Evolutionary conservation across 2,888 invertebrate genomes (phyloP).

Genomic region (Drosophila ochracea): DNA sequence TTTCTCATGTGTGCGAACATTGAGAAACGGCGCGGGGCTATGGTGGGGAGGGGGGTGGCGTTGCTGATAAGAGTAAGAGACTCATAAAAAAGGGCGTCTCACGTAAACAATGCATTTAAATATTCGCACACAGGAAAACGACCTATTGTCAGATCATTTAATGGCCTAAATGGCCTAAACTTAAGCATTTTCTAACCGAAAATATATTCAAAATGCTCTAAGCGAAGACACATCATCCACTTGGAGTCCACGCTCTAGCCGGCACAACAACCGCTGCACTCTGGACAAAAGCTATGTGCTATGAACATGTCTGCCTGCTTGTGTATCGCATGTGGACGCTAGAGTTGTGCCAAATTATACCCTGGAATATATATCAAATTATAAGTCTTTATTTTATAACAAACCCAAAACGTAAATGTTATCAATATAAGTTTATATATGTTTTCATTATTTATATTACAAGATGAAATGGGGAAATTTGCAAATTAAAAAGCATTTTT

Average conservation of each 20-base stretch:
- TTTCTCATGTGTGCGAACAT: constrained; percentile 62
- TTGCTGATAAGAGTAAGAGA: constrained; percentile 50
- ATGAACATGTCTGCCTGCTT: too few relatives aligned
- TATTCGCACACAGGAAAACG: constrained; percentile 50
- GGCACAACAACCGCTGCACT: constrained; percentile 15
- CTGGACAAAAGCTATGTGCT: constrained; percentile 17
- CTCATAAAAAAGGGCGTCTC: constrained; percentile 53
- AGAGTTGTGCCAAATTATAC: background rate
- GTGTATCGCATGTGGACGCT: constrained; percentile 1
- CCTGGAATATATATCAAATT: constrained; percentile 2
- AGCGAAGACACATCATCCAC: constrained; percentile 19
- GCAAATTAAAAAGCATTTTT: background rate
- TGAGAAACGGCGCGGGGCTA: background rate
- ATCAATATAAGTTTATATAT: background rate
- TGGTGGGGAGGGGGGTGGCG: background rate
- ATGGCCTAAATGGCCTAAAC: constrained; percentile 16
- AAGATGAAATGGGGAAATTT: background rate
- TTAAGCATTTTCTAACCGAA: constrained; percentile 13
- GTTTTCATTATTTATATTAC: background rate
- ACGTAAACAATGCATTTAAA: constrained; percentile 75
- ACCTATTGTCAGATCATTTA: constrained; percentile 35
- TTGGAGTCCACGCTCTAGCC: constrained; percentile 32
- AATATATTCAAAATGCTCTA: constrained; percentile 4
- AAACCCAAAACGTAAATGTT: background rate
- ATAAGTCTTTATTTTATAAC: background rate